Conservation (phyloP, 2,797 vertebrate genomes). For the Etheostoma perlongum region DNA sequence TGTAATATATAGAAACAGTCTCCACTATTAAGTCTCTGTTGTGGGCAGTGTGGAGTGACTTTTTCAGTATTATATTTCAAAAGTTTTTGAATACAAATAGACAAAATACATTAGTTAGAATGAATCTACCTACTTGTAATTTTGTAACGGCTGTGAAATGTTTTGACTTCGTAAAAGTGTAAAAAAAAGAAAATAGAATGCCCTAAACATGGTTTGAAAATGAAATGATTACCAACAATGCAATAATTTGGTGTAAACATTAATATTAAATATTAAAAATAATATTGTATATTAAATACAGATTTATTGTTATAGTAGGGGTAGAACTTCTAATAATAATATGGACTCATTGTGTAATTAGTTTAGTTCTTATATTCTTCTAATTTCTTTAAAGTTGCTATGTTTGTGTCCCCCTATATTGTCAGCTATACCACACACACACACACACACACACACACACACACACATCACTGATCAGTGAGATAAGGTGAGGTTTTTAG, state of each 20-base stretch:
- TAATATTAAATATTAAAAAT: background rate
- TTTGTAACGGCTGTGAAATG: background rate
- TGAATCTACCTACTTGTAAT: background rate
- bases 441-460: background rate
- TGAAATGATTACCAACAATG: background rate
- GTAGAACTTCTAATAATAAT: background rate
- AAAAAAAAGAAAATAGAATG: too few relatives aligned
- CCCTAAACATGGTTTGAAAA: background rate
- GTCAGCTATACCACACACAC: background rate
- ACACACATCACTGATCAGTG: background rate
- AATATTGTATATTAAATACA: too few relatives aligned
- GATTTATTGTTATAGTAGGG: too few relatives aligned
- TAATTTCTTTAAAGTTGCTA: background rate
- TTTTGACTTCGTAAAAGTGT: background rate
- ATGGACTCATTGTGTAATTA: background rate
- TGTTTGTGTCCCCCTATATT: background rate
- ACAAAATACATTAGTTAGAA: too few relatives aligned
- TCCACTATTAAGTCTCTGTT: background rate
- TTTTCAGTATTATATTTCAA: too few relatives aligned
- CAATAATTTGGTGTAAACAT: background rate
- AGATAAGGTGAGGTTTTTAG: constrained; percentile 1
- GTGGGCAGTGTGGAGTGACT: background rate
- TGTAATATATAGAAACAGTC: background rate
- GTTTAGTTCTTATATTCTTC: background rate
- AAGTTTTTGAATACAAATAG: too few relatives aligned